Conservation (phyloP, 2,888 invertebrate genomes). For the Tinea pellionella region DNA sequence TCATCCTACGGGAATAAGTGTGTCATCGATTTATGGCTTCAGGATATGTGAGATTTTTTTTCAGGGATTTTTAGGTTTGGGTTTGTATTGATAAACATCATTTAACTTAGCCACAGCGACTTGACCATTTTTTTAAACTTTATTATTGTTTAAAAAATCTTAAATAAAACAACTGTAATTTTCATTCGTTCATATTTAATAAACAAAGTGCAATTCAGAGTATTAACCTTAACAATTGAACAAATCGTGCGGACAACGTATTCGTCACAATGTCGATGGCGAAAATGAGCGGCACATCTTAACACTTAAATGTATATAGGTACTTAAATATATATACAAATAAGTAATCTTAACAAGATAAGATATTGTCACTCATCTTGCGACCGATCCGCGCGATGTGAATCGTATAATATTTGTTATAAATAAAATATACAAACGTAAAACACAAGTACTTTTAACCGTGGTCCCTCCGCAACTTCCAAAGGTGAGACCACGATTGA, state of each 20-base stretch:
- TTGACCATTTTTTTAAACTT: no score
- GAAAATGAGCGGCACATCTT: neutral
- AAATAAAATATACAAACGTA: neutral
- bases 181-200: slow-evolving; percentile 70
- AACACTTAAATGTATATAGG: neutral
- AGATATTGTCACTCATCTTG: slow-evolving; percentile 33
- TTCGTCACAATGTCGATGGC: slow-evolving; percentile 32
- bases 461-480: slow-evolving; percentile 54
- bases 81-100: no score
- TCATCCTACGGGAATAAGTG: slow-evolving; percentile 54
- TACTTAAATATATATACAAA: neutral
- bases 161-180: no score
- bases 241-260: slow-evolving; percentile 52
- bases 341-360: neutral
- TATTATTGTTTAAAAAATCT: no score
- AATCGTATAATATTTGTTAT: neutral
- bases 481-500: slow-evolving; percentile 48
- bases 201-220: slow-evolving; percentile 71
- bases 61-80: neutral
- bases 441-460: neutral
- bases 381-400: neutral
- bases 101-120: no score
- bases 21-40: slow-evolving; percentile 41
- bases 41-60: neutral
- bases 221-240: slow-evolving; percentile 68